Evolutionary conservation across 2,888 invertebrate genomes (phyloP).

Genomic region (Metallyticus violacea): DNA sequence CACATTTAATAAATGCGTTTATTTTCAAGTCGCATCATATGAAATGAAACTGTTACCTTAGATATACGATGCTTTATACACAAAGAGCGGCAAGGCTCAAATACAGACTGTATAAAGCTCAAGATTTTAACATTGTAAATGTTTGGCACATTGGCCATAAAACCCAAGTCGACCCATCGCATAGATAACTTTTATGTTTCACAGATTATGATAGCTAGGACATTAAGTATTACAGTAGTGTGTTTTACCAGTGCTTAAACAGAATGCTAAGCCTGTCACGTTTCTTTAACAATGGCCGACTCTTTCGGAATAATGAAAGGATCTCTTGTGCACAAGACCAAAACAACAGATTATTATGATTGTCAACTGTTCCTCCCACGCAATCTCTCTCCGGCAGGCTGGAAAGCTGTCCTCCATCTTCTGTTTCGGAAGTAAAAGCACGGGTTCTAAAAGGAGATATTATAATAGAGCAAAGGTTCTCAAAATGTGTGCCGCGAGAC

Average conservation of each 20-base stretch:
- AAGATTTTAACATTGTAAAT: neutral
- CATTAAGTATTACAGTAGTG: neutral
- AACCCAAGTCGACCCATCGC: neutral
- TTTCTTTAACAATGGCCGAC: neutral
- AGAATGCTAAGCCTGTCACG: neutral
- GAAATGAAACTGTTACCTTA: too few relatives aligned
- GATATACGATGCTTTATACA: too few relatives aligned
- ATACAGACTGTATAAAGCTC: too few relatives aligned
- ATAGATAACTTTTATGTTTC: neutral
- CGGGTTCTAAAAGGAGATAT: neutral
- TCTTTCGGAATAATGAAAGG: neutral
- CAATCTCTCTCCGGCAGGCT: neutral
- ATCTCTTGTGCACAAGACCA: neutral
- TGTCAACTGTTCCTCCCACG: neutral
- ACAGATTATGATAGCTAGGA: neutral
- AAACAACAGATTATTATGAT: neutral
- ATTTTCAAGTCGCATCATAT: too few relatives aligned
- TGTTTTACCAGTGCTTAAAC: neutral
- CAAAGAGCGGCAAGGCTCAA: too few relatives aligned
- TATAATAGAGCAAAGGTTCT: neutral
- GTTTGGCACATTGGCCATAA: neutral
- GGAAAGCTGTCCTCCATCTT: neutral
- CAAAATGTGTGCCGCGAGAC: neutral
- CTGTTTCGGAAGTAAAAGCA: neutral
- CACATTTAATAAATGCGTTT: too few relatives aligned